Conservation (phyloP, 2,888 invertebrate genomes). For the Gastrophysa polygoni region DNA sequence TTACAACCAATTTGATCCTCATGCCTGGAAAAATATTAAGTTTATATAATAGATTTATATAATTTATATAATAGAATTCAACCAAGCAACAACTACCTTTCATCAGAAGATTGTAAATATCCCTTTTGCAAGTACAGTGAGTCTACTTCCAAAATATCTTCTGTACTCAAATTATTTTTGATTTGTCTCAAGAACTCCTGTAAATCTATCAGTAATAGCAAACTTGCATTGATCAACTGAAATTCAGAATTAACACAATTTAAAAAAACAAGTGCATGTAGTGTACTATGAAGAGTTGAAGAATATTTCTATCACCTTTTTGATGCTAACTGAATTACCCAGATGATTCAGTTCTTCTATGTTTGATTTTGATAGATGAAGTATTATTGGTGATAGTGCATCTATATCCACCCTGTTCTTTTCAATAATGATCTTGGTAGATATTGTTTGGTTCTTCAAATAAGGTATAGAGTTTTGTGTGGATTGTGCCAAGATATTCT, state of each 20-base stretch:
- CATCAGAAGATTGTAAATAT: not conserved
- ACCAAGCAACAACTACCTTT: conserved; percentile 19
- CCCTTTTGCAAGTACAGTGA: conserved; percentile 37
- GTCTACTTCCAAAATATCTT: conserved; percentile 44
- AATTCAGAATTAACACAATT: not conserved
- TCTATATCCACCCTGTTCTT: conserved; percentile 36
- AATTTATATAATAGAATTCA: not conserved
- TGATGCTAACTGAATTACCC: conserved; percentile 32
- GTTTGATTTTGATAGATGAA: conserved; percentile 37
- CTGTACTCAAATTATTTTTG: conserved; percentile 39
- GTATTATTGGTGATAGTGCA: conserved; percentile 40
- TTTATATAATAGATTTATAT: too few species aligned
- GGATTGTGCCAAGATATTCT: conserved; percentile 27
- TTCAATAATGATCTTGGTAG: conserved; percentile 25
- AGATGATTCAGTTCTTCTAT: conserved; percentile 35
- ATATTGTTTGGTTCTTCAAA: conserved; percentile 37
- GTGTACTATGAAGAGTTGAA: too few species aligned
- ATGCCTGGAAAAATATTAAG: conserved; percentile 14
- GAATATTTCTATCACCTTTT: conserved; percentile 35
- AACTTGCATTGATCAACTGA: conserved; percentile 42
- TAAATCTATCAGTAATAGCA: conserved; percentile 42
- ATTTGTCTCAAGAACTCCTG: conserved; percentile 42
- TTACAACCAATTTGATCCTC: conserved; percentile 47
- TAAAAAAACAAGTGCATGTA: too few species aligned
- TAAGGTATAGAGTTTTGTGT: conserved; percentile 39